Evolutionary conservation across 2,113 vertebrate genomes (phyloP).

Genomic region (Bubo bubo): DNA sequence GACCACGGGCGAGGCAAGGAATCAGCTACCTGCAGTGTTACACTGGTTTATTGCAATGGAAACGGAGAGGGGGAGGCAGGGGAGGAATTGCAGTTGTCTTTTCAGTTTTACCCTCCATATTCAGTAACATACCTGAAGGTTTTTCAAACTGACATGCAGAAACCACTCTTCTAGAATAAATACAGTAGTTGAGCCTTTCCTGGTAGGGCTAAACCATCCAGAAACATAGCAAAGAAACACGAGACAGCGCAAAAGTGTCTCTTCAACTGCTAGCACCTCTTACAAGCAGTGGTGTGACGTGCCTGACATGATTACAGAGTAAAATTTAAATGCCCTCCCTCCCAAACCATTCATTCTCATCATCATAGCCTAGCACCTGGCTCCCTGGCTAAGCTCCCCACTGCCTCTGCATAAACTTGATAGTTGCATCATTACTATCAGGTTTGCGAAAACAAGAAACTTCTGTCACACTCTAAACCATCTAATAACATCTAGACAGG

Average conservation of each 20-base stretch:
- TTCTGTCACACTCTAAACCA: not conserved
- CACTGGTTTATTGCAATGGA: accelerated
- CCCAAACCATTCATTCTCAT: not conserved
- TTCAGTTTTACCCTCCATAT: not conserved
- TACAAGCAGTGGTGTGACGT: not conserved
- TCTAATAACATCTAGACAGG: not conserved
- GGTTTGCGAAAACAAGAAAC: not conserved
- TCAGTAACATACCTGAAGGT: not conserved
- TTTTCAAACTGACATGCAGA: not conserved
- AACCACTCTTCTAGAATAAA: not conserved
- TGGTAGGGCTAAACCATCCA: not conserved
- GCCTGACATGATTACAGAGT: accelerated
- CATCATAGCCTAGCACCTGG: not conserved
- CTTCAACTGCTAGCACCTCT: not conserved
- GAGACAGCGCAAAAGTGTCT: not conserved
- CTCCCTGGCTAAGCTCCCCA: not conserved
- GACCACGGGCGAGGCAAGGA: not conserved
- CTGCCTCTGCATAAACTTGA: not conserved
- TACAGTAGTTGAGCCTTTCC: not conserved
- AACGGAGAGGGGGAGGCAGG: not conserved
- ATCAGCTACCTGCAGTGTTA: accelerated
- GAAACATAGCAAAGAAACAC: not conserved
- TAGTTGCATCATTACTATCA: not conserved
- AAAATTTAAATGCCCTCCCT: not conserved
- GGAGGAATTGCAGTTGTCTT: not conserved